Evolutionary conservation across 2,888 invertebrate genomes (phyloP), one percentile per base, ranked within the genome.

Genomic region (Diarsia mendica): DNA sequence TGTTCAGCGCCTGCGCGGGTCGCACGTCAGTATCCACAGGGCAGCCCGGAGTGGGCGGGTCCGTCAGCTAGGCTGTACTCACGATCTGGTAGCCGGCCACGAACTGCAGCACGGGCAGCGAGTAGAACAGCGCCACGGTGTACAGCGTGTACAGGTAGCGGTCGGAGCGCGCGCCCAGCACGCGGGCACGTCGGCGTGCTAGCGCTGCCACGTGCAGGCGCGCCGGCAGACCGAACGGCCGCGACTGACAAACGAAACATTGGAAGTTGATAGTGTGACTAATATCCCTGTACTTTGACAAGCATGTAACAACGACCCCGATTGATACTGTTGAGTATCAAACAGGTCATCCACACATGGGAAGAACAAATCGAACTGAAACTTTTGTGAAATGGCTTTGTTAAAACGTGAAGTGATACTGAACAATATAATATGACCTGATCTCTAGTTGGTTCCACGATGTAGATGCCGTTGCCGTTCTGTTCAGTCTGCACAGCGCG

Each of bases 51-150:
- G n/a, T n/a, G n/a, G n/a, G 28, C 39, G 39, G 39, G 39, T 3
- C 2, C 39, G 8, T 39, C 8, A 18, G 23, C 28, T 28, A 28
- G 58, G 23, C 8, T 23, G n/a, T 39, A 83, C 93, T 88, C 82
- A 97, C 98, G 93, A 96, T 94, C 91, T 98, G 98, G 94, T 98
- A 98, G n/a, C 98, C 98, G 81, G 98, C 96, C 28, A 99, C 98
- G 85, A 99, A 97, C 94, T 99, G 99, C 72, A 98, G 96, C 33
- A 98, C 99, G 23, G 99, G 99, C 87, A 99, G 96, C 63, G 98
- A 97, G 95, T 99, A 99, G 96, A 99, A 99, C 65, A 98, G 97
- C 10, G 98, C 98, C 64, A 99, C 98, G 11, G 98, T 98, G 82
- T 97, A 93, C 44, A 98, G 97, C 93, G 97, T 98, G 92, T 93